A percentile compares a stretch with the other conserved stretches of the same genome.
Conservation (phyloP, 2,797 vertebrate species). For the Pangasius larnaudii region DNA sequence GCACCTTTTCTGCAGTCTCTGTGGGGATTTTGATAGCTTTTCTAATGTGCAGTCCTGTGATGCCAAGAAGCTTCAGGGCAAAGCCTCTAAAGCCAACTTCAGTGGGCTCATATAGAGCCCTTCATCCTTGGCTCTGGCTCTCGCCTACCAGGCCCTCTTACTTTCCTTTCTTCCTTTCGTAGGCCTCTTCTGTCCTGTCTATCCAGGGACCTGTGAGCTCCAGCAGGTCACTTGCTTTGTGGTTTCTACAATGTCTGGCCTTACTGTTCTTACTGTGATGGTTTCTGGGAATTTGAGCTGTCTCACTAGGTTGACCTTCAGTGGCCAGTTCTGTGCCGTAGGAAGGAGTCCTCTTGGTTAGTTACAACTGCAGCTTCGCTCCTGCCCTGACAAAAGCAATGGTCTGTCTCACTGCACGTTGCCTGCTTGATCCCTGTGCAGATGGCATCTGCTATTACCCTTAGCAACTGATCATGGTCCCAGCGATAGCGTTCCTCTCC, state of each 20-base stretch:
- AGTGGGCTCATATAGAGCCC: too few relatives aligned
- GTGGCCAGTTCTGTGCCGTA: too few relatives aligned
- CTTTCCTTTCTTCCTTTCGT: too few relatives aligned
- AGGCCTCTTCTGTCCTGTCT: too few relatives aligned
- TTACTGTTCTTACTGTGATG: too few relatives aligned
- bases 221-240: too few relatives aligned
- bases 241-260: too few relatives aligned
- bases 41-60: background rate
- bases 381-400: background rate
- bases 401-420: background rate
- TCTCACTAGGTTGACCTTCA: too few relatives aligned
- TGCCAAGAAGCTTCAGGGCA: background rate
- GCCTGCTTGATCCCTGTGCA: background rate
- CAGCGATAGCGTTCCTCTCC: background rate
- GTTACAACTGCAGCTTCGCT: background rate
- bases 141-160: too few relatives aligned
- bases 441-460: background rate
- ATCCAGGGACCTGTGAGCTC: too few relatives aligned
- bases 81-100: background rate
- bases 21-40: background rate
- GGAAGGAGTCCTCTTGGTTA: too few relatives aligned
- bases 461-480: background rate
- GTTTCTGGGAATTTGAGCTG: too few relatives aligned
- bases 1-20: background rate
- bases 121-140: background rate